phyloP scores from a whole-genome alignment of 1,140 invertebrate species.

The Drosophila nannoptera region DNA sequence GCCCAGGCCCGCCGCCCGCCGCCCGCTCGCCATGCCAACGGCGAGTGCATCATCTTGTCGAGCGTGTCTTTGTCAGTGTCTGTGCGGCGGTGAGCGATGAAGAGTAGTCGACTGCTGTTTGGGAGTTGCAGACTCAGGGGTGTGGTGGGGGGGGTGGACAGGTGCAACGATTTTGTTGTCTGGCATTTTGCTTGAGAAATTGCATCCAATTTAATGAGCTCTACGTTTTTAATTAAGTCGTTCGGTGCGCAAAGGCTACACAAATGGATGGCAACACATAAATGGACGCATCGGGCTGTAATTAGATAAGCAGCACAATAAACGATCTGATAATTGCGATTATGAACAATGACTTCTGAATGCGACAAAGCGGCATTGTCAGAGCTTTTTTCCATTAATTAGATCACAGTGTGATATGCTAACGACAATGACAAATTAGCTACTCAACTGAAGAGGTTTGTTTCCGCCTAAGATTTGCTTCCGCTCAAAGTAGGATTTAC shows the following conservation, averaged over 20 bases:
- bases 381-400: too few species aligned
- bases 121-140: too few species aligned
- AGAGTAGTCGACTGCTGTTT: too few species aligned
- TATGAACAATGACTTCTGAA: slow-evolving; percentile 16
- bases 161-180: slow-evolving; percentile 48
- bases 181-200: slow-evolving; percentile 52
- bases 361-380: not conserved
- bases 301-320: slow-evolving; percentile 11
- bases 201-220: slow-evolving; percentile 65
- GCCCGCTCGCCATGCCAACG: not conserved
- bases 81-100: not conserved
- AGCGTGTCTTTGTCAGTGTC: slow-evolving; percentile 37
- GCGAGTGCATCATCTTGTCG: slow-evolving; percentile 32
- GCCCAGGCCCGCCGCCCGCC: not conserved
- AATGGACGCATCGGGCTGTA: slow-evolving; percentile 4
- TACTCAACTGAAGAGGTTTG: too few species aligned
- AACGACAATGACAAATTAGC: too few species aligned
- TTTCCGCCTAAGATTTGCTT: too few species aligned
- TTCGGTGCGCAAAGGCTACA: slow-evolving; percentile 14
- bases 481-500: too few species aligned
- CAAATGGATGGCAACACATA: slow-evolving; percentile 12
- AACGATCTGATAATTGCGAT: slow-evolving; percentile 24
- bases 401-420: too few species aligned
- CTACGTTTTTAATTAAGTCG: slow-evolving; percentile 65
- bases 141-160: slow-evolving; percentile 14